A percentile compares a stretch with the other conserved stretches of the same genome.
These are phyloP conservation scores for Brachionus rubens DNA, from an alignment of 1,140 invertebrate genomes.

Conservation along the genomic window DNA sequence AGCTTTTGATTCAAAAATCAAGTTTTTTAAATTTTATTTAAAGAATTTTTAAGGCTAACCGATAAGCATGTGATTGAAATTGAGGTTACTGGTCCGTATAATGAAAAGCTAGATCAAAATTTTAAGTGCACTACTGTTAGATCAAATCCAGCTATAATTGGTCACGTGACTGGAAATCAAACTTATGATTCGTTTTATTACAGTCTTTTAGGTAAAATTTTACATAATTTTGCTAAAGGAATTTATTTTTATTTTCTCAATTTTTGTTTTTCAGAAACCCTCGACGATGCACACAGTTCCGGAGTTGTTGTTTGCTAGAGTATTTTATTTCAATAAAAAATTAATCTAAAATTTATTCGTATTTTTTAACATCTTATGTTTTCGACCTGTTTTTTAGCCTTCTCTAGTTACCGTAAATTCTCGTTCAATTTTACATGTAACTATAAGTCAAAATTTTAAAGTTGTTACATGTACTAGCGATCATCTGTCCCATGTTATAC, in stretches of 20 bases:
- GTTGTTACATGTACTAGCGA: too few species aligned
- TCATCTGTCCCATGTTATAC: too few species aligned
- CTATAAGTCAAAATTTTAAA: too few species aligned
- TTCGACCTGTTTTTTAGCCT: too few species aligned
- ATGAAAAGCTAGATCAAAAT: conserved; percentile 49
- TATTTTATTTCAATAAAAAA: neutral
- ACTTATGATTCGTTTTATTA: conserved; percentile 65
- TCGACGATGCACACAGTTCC: neutral
- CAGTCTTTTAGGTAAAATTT: conserved; percentile 58
- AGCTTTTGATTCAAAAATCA: conserved; percentile 46
- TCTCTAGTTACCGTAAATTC: too few species aligned
- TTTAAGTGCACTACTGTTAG: conserved; percentile 64
- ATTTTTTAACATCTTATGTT: too few species aligned
- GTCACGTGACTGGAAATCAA: conserved; percentile 64
- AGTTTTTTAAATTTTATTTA: neutral
- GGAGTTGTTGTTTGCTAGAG: conserved; percentile 18
- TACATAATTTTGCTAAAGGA: neutral
- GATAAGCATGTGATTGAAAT: conserved; percentile 67
- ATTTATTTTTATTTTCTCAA: too few species aligned
- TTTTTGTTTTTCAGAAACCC: neutral
- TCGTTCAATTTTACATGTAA: too few species aligned
- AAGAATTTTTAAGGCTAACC: conserved; percentile 55
- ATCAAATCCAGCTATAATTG: conserved; percentile 64
- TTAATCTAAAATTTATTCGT: neutral
- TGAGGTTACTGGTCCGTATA: conserved; percentile 62